Conservation (phyloP, 1,140 invertebrate species). For the Cotesia glomerata region DNA sequence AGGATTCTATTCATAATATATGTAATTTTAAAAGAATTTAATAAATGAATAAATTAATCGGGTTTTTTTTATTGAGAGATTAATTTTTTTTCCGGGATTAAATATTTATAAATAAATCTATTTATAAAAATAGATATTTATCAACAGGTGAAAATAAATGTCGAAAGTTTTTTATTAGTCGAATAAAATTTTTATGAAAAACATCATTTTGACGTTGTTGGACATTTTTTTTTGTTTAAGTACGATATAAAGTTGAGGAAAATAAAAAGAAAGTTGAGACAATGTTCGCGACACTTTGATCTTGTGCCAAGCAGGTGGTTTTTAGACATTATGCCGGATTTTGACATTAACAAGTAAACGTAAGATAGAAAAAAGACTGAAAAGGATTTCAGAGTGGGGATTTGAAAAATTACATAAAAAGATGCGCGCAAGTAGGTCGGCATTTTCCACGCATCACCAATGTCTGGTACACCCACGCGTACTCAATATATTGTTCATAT, state of each 20-base stretch:
- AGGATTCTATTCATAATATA: neutral
- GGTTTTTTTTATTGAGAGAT: neutral
- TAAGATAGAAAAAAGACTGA: slow-evolving; percentile 43
- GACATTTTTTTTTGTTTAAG: neutral
- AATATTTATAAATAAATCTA: too few species aligned
- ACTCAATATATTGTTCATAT: slow-evolving; percentile 1
- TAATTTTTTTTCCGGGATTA: neutral
- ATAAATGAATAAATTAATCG: too few species aligned
- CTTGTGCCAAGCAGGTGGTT: slow-evolving; percentile 60
- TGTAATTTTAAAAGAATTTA: too few species aligned
- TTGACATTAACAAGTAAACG: slow-evolving; percentile 43
- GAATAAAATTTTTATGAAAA: too few species aligned
- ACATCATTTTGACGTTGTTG: neutral
- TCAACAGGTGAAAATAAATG: too few species aligned
- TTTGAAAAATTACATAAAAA: slow-evolving; percentile 6
- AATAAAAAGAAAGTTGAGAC: slow-evolving; percentile 4
- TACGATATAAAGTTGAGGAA: slow-evolving; percentile 11
- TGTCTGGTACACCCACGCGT: slow-evolving; percentile 40
- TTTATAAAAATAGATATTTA: too few species aligned
- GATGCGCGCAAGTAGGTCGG: slow-evolving; percentile 53
- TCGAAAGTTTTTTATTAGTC: too few species aligned
- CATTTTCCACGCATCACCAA: slow-evolving; percentile 61
- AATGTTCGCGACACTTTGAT: slow-evolving; percentile 44
- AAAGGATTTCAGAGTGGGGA: slow-evolving; percentile 31
- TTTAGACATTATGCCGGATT: slow-evolving; percentile 33